These are phyloP conservation scores for Pangasius mekongensis DNA, from an alignment of 2,797 vertebrate genomes.

Conservation along the genomic window DNA sequence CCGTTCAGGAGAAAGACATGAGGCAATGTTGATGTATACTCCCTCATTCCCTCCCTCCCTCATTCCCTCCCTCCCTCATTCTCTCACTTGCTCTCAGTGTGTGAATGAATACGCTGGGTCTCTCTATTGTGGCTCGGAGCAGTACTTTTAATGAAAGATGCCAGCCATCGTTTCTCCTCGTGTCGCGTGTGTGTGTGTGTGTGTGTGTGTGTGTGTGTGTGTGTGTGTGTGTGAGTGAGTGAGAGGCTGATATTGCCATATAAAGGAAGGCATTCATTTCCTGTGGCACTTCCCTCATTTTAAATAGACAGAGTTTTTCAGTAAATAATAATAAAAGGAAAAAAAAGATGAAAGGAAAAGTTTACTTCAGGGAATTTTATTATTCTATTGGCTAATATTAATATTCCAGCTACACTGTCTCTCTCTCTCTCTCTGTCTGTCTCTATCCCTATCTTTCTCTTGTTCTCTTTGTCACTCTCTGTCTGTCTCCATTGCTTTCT, in stretches of 20 bases:
- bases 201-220: conserved; percentile 17
- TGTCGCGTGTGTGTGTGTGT: conserved; percentile 13
- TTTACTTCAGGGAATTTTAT: conserved; percentile 1
- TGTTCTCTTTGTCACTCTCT: background rate
- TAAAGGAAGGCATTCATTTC: conserved; percentile 26
- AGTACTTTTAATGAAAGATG: conserved; percentile 53
- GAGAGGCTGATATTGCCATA: conserved; percentile 19
- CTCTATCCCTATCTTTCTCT: background rate
- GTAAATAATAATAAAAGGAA: conserved; percentile 32
- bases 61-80: background rate
- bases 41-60: background rate
- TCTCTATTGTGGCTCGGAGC: conserved; percentile 40
- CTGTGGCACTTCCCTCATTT: conserved; percentile 33
- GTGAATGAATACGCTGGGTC: background rate
- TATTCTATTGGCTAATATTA: background rate
- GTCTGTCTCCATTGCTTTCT: background rate
- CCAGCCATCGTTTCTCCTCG: conserved; percentile 4
- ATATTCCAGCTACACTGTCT: background rate
- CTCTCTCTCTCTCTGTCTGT: background rate
- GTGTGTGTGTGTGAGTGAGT: background rate
- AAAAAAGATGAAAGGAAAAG: conserved; percentile 14
- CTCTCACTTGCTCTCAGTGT: background rate
- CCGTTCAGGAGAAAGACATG: background rate
- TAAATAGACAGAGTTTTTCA: conserved; percentile 33
- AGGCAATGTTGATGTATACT: conserved; percentile 38